Evolutionary conservation across 1,140 invertebrate species (phyloP).

Genomic region (Drosophila simulans): DNA sequence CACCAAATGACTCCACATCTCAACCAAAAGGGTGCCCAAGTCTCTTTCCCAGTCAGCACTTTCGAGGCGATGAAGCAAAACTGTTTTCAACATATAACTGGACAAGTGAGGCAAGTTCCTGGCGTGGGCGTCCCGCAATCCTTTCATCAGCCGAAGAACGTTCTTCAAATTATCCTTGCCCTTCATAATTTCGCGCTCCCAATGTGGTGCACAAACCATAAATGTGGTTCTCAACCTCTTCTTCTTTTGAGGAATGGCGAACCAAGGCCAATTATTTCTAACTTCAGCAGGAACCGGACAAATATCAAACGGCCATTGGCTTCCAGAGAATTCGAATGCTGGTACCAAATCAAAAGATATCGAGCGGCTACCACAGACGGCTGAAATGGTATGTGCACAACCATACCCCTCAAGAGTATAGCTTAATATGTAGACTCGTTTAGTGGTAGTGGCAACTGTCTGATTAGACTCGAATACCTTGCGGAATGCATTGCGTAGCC

Average conservation of each 20-base stretch:
- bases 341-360: constrained; percentile 51
- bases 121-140: constrained; percentile 26
- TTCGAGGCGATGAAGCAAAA: constrained; percentile 26
- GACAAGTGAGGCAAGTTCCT: constrained; percentile 14
- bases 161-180: constrained; percentile 36
- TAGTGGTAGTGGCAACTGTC: background rate
- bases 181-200: constrained; percentile 47
- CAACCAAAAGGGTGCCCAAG: constrained; percentile 7
- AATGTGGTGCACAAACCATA: constrained; percentile 50
- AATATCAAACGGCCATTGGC: constrained; percentile 12
- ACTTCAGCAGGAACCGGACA: background rate
- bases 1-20: constrained; percentile 38
- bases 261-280: constrained; percentile 10
- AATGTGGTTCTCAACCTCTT: constrained; percentile 8
- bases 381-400: constrained; percentile 41
- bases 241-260: constrained; percentile 31
- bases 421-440: background rate
- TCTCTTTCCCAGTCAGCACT: constrained; percentile 22
- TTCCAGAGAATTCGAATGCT: constrained; percentile 24
- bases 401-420: constrained; percentile 33
- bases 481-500: constrained; percentile 30
- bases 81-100: constrained; percentile 54
- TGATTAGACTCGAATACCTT: background rate
- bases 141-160: constrained; percentile 50
- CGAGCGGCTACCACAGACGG: background rate